phyloP scores from a whole-genome alignment of 1,140 invertebrate genomes.

The Proctacanthus coquilletti region DNA sequence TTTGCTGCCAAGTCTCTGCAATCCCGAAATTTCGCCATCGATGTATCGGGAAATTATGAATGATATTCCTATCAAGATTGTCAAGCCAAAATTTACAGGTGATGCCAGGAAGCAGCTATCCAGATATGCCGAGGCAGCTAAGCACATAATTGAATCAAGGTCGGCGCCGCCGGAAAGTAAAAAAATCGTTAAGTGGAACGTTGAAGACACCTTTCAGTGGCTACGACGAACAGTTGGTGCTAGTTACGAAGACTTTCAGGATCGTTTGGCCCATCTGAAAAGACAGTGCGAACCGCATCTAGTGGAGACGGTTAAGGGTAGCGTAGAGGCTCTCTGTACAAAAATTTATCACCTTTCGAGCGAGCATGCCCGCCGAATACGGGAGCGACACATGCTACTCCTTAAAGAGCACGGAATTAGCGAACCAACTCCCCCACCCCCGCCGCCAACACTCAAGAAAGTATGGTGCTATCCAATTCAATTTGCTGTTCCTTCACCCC shows the following conservation, averaged over 20 bases:
- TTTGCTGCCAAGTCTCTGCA: slow-evolving; percentile 77
- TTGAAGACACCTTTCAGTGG: slow-evolving; percentile 94
- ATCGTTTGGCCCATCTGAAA: slow-evolving; percentile 44
- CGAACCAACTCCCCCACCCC: slow-evolving; percentile 50
- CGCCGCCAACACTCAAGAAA: slow-evolving; percentile 58
- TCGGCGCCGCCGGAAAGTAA: slow-evolving; percentile 84
- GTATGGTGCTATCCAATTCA: slow-evolving; percentile 92
- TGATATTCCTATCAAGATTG: slow-evolving; percentile 91
- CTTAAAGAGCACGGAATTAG: slow-evolving; percentile 73
- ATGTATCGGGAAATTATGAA: slow-evolving; percentile 99
- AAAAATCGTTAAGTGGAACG: slow-evolving; percentile 97
- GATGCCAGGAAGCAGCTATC: slow-evolving; percentile 93
- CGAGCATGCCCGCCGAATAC: slow-evolving; percentile 81
- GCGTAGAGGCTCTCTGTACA: slow-evolving; percentile 87
- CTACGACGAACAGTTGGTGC: slow-evolving; percentile 83
- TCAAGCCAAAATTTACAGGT: slow-evolving; percentile 85
- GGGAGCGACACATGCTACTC: slow-evolving; percentile 70
- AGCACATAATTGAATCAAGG: slow-evolving; percentile 88
- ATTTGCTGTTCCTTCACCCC: slow-evolving; percentile 69
- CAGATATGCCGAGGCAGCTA: slow-evolving; percentile 89
- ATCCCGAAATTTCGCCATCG: slow-evolving; percentile 79
- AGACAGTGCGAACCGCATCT: slow-evolving; percentile 90
- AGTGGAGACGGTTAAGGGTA: slow-evolving; percentile 81
- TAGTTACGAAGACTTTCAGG: slow-evolving; percentile 91
- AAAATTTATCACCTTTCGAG: slow-evolving; percentile 88